Percentiles rank a stretch among this genome's conserved stretches.
These are phyloP conservation scores for Allobates femoralis DNA, from an alignment of 2,797 vertebrate genomes.

Conservation along the genomic window DNA sequence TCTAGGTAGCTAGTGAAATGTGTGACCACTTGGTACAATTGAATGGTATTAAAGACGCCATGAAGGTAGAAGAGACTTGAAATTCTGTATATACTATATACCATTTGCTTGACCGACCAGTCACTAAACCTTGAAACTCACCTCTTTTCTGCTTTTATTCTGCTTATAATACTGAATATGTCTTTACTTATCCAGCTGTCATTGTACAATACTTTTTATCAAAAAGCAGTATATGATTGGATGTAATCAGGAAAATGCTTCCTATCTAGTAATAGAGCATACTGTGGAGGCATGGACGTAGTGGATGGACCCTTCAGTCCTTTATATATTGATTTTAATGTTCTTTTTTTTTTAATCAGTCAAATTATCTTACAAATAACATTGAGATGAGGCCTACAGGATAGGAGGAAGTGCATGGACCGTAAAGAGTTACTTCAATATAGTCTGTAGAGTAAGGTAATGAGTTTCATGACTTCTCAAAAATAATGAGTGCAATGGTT, in stretches of 20 bases:
- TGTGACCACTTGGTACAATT: not conserved
- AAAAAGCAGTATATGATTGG: not conserved
- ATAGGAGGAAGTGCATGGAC: not conserved
- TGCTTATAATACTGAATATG: too few relatives aligned
- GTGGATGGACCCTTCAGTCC: not conserved
- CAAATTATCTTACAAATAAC: not conserved
- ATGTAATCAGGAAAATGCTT: not conserved
- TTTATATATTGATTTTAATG: too few relatives aligned
- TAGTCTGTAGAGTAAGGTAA: not conserved
- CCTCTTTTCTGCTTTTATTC: too few relatives aligned
- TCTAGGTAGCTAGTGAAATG: not conserved
- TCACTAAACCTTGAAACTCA: not conserved
- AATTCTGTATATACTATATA: not conserved
- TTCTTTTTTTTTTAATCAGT: not conserved
- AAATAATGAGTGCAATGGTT: not conserved
- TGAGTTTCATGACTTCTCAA: not conserved
- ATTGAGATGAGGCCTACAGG: not conserved
- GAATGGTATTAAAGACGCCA: not conserved
- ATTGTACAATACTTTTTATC: too few relatives aligned
- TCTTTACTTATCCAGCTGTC: too few relatives aligned
- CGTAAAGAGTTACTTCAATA: not conserved
- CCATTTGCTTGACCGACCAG: too few relatives aligned
- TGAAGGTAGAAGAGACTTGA: not conserved
- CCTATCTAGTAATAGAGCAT: not conserved
- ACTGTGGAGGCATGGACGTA: not conserved